Base-by-base conservation (phyloP, 2,888 invertebrate genomes). In the Platycheirus rosarum region DNA sequence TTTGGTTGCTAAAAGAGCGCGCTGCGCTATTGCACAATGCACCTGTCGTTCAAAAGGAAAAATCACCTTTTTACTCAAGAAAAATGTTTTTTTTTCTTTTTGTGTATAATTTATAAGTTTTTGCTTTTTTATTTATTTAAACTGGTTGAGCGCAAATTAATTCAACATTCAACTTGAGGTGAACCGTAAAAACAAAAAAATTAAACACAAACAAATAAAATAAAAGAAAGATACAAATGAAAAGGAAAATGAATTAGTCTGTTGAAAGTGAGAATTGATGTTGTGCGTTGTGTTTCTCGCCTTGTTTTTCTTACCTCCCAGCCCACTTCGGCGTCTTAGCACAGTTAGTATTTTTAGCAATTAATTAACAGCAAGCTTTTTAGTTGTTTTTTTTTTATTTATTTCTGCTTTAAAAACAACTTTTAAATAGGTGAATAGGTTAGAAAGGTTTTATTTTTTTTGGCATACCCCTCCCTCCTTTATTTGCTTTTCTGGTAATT, bases 201-300 rank as follows among this genome's bases (percentile, higher is more conserved):
- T 6, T 42, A 53, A 26, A 57, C 13, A 40, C 37, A 57, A 14
- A 20, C 13, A 55, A 14, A 37, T 23, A 23, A 55, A 37, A 48
- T 8, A 23, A 63, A 53, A 63, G 20, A 42, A 49, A 62, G 23
- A 40, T 42, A 62, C 11, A 68, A 48, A 42, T 35, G 20, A 69
- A 62, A 51, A 76, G 40, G 40, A 65, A 75, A 70, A 71, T 70
- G 57, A 71, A 80, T 76, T 76, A 76, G 76, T 76, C 51, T 32
- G 71, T 66, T 76, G 76, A 80, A 80, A 80, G 80, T 80, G 80
- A 80, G 80, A 80, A 80, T 62, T 76, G 53, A 37, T 66, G 53
- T 42, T 60, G 26, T 37, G 48, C 37, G 2, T 32, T 32, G 29
- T 63, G 23, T 55, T 46, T 44, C 57, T 32, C 66, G 44, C 14